Conservation (phyloP, 2,888 invertebrate species). For the Embidobia sp. region DNA sequence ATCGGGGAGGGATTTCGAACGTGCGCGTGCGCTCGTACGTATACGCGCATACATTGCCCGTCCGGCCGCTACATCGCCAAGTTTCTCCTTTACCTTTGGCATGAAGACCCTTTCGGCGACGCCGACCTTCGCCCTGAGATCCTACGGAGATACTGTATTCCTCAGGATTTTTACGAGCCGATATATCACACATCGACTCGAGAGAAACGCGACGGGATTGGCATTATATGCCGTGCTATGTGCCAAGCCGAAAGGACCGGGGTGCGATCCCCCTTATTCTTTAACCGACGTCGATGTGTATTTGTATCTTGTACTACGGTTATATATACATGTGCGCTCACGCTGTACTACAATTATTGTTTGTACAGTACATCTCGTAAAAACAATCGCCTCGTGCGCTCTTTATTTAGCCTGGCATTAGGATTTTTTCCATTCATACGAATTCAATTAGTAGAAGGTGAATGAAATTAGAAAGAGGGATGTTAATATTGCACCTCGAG, state of each 20-base stretch:
- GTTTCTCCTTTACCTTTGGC: conserved; percentile 58
- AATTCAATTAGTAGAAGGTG: too few species aligned
- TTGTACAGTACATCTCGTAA: too few species aligned
- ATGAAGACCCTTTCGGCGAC: conserved; percentile 79
- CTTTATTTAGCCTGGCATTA: too few species aligned
- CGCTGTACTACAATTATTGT: too few species aligned
- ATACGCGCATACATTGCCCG: conserved; percentile 45
- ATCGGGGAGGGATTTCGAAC: conserved; percentile 60
- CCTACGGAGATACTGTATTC: conserved; percentile 80
- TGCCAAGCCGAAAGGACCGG: conserved; percentile 63
- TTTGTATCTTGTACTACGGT: too few species aligned
- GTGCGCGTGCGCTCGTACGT: conserved; percentile 56
- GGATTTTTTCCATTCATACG: too few species aligned
- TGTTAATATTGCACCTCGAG: too few species aligned
- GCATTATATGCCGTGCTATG: conserved; percentile 62
- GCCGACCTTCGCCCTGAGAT: conserved; percentile 80
- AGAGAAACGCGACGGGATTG: conserved; percentile 64
- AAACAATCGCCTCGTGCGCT: too few species aligned
- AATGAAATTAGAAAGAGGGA: too few species aligned
- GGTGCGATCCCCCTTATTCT: conserved; percentile 59
- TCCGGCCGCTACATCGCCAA: conserved; percentile 58
- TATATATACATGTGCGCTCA: too few species aligned
- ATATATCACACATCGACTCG: conserved; percentile 81
- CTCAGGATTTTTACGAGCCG: conserved; percentile 81
- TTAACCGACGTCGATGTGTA: too few species aligned